Evolutionary conservation across 1,140 invertebrate species (phyloP).

Genomic region (Platorchestia sp.): DNA sequence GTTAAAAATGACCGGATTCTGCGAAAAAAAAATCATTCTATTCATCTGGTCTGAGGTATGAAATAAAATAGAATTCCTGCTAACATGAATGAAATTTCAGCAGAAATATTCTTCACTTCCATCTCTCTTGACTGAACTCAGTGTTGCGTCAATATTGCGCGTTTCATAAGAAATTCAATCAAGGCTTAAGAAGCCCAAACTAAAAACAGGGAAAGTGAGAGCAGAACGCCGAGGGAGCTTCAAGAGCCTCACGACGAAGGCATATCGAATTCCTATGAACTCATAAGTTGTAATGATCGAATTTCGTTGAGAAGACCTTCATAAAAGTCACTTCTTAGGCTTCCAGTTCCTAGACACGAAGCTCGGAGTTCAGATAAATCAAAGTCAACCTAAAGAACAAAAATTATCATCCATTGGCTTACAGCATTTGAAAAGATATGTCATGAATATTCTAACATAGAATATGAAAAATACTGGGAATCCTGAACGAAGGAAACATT

Average conservation of each 20-base stretch:
- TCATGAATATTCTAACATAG: neutral
- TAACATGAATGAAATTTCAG: neutral
- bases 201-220: neutral
- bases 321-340: neutral
- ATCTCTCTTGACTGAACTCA: neutral
- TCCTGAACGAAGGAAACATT: neutral
- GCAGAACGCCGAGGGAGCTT: neutral
- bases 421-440: neutral
- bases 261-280: neutral
- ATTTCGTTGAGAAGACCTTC: neutral
- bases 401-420: neutral
- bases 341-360: neutral
- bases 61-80: neutral
- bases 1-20: too few relatives aligned
- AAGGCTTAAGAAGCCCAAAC: neutral
- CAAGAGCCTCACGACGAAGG: neutral
- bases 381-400: too few relatives aligned
- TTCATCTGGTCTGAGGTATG: too few relatives aligned
- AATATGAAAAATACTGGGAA: neutral
- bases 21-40: too few relatives aligned
- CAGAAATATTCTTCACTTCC: neutral
- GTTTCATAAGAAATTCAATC: neutral
- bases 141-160: too few relatives aligned
- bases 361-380: too few relatives aligned
- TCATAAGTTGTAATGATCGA: slow-evolving; percentile 26